Evolutionary conservation across 2,888 invertebrate species (phyloP).

Genomic region (Nebria brevicollis): DNA sequence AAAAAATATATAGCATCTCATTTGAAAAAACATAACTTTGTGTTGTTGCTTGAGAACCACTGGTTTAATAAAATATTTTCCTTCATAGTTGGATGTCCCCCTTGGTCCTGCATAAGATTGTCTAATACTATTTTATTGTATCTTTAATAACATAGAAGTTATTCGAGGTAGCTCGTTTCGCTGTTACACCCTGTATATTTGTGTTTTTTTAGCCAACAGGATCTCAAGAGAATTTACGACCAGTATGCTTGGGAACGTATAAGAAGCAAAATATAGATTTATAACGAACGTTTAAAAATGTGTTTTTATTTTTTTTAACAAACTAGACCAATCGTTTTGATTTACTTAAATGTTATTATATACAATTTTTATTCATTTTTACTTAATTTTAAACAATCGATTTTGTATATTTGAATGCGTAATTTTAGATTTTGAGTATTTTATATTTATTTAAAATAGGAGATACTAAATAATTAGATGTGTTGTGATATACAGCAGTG

Average conservation of each 20-base stretch:
- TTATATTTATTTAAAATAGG: not conserved
- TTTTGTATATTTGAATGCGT: not conserved
- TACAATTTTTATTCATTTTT: not conserved
- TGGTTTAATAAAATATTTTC: no score
- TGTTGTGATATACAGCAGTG: not conserved
- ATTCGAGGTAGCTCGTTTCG: no score
- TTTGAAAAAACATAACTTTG: no score
- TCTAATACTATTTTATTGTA: no score
- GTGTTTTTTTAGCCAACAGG: no score
- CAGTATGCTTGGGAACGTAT: slow-evolving; percentile 4
- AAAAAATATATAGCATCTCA: no score
- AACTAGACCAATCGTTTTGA: not conserved
- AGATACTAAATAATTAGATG: not conserved
- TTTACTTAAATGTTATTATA: slow-evolving; percentile 8
- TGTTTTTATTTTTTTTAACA: not conserved
- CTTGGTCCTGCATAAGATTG: no score
- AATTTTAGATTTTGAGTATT: not conserved
- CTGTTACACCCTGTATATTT: no score
- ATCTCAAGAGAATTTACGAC: slow-evolving; percentile 33
- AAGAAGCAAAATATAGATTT: slow-evolving; percentile 24
- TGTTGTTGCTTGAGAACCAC: no score
- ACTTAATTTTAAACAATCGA: not conserved
- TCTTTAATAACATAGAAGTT: no score
- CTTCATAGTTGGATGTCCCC: no score
- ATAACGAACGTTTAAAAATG: slow-evolving; percentile 9